Evolutionary conservation across 2,888 invertebrate genomes (phyloP).

Genomic region (Exephanes ischioxanthus): DNA sequence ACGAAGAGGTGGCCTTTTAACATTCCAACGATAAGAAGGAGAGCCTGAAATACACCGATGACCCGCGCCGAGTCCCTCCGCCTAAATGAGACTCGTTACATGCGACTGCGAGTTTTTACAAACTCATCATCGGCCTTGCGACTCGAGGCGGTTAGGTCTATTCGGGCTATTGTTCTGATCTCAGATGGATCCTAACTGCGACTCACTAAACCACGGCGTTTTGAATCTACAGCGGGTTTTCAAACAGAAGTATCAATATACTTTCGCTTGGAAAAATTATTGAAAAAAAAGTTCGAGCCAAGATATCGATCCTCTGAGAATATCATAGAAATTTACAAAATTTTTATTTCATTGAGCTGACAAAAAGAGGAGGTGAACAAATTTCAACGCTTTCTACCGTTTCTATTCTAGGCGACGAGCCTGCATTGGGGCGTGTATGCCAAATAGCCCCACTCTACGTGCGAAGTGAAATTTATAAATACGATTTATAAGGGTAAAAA

Average conservation of each 20-base stretch:
- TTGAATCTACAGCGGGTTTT: not conserved
- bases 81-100: constrained; percentile 66
- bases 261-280: not conserved
- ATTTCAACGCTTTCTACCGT: not conserved
- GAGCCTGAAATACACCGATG: constrained; percentile 47
- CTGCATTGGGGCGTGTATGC: too few relatives aligned
- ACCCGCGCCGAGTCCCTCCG: constrained; percentile 50
- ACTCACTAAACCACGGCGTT: not conserved
- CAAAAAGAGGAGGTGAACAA: not conserved
- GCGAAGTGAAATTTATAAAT: not conserved
- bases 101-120: constrained; percentile 38
- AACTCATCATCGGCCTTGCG: constrained; percentile 44
- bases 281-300: not conserved
- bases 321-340: too few relatives aligned
- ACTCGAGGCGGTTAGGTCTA: not conserved
- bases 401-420: too few relatives aligned
- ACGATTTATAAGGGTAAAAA: not conserved
- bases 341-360: not conserved
- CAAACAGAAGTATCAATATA: not conserved
- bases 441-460: not conserved
- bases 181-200: not conserved
- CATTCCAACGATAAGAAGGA: constrained; percentile 82
- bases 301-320: not conserved
- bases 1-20: constrained; percentile 84
- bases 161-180: not conserved